Percentiles rank a stretch among this genome's conserved stretches.
phyloP scores from a whole-genome alignment of 1,140 invertebrate species.

The Zaprionus kolodkinae region DNA sequence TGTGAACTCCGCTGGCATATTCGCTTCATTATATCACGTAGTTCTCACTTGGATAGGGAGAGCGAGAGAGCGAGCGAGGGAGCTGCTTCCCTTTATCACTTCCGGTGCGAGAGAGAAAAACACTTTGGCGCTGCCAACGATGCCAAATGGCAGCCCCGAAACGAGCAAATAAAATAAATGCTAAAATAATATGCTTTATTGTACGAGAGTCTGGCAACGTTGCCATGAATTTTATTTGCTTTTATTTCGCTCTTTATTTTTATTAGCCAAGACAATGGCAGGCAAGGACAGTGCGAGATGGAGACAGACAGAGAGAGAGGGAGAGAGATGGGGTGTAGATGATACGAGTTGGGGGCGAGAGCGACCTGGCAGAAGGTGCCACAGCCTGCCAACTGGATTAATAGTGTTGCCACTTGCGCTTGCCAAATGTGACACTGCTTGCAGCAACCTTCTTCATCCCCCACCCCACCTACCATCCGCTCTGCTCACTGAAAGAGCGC shows the following conservation, averaged over 20 bases:
- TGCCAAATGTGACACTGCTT: slow-evolving; percentile 18
- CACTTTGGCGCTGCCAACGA: slow-evolving; percentile 59
- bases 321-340: neutral
- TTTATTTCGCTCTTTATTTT: slow-evolving; percentile 67
- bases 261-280: slow-evolving; percentile 40
- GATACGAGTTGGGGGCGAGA: neutral
- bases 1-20: slow-evolving; percentile 16
- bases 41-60: neutral
- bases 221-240: slow-evolving; percentile 65
- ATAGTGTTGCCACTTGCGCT: slow-evolving; percentile 21
- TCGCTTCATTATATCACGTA: slow-evolving; percentile 60
- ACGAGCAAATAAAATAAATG: slow-evolving; percentile 63
- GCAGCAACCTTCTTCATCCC: too few species aligned
- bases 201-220: slow-evolving; percentile 47
- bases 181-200: slow-evolving; percentile 74
- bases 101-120: slow-evolving; percentile 33
- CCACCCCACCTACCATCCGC: neutral
- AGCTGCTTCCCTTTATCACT: slow-evolving; percentile 15
- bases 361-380: slow-evolving; percentile 30
- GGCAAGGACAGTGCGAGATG: neutral
- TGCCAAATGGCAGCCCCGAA: slow-evolving; percentile 59
- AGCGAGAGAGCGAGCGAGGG: slow-evolving; percentile 29
- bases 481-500: neutral
- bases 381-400: slow-evolving; percentile 25
- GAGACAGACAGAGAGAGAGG: neutral